Evolutionary conservation across 2,888 invertebrate species (phyloP).

Genomic region (Aproaerema taeniolella): DNA sequence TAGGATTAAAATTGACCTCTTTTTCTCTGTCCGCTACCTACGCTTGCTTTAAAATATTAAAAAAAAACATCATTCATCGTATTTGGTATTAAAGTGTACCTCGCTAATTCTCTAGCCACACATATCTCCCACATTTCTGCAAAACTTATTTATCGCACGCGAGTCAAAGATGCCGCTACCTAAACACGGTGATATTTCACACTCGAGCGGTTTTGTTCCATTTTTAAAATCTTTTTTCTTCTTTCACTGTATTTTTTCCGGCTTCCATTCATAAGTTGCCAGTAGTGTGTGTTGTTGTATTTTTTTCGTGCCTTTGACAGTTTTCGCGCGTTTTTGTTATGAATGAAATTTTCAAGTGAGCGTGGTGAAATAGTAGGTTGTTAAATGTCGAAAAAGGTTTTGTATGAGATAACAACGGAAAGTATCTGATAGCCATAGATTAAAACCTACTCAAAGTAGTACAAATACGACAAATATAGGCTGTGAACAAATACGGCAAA

Average conservation of each 20-base stretch:
- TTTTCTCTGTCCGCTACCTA: too few relatives aligned
- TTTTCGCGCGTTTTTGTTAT: slow-evolving; percentile 17
- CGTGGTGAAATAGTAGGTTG: slow-evolving; percentile 24
- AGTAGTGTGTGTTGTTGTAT: slow-evolving; percentile 11
- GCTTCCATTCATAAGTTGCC: slow-evolving; percentile 5
- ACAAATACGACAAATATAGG: too few relatives aligned
- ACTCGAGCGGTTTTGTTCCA: slow-evolving; percentile 30
- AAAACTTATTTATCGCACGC: slow-evolving; percentile 30
- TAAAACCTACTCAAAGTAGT: too few relatives aligned
- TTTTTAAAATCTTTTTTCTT: slow-evolving; percentile 24
- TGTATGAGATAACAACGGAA: too few relatives aligned
- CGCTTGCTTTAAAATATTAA: too few relatives aligned
- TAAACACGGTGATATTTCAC: slow-evolving; percentile 49
- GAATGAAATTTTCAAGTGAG: slow-evolving; percentile 30
- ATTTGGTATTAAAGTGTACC: too few relatives aligned
- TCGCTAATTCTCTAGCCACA: slow-evolving; percentile 23
- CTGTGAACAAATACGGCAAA: too few relatives aligned
- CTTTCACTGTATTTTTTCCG: slow-evolving; percentile 10
- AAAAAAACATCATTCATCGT: too few relatives aligned
- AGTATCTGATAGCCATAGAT: too few relatives aligned
- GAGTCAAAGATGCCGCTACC: slow-evolving; percentile 61
- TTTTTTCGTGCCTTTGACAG: too few relatives aligned
- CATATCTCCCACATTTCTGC: slow-evolving; percentile 18
- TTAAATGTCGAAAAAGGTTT: too few relatives aligned
- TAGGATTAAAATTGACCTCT: too few relatives aligned